A percentile compares a stretch with the other conserved stretches of the same genome.
Conservation (phyloP, 2,888 invertebrate species). For the Euplagia quadripunctaria region DNA sequence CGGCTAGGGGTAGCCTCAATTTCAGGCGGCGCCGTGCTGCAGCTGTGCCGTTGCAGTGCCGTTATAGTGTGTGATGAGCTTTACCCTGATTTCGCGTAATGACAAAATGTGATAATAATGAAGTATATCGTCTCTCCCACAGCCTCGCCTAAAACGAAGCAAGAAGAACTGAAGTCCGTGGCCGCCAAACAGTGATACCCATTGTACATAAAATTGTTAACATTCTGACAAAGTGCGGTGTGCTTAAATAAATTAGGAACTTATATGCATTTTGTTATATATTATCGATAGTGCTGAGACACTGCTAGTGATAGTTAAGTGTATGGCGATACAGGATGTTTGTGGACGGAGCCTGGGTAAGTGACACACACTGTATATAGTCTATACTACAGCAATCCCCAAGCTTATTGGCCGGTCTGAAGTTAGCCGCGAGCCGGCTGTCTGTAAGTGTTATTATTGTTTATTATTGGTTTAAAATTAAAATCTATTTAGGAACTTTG, state of each 20-base stretch:
- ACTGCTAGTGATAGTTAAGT: conserved; percentile 32
- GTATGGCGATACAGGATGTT: conserved; percentile 63
- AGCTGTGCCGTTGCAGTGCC: too few relatives aligned
- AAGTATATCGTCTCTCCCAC: conserved; percentile 31
- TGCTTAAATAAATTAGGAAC: conserved; percentile 46
- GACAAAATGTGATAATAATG: too few relatives aligned
- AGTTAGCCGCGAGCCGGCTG: too few relatives aligned
- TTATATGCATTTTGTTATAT: conserved; percentile 58
- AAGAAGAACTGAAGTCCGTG: conserved; percentile 66
- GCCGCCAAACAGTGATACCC: conserved; percentile 70
- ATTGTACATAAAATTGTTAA: conserved; percentile 37
- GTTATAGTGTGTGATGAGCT: too few relatives aligned
- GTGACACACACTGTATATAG: conserved; percentile 29
- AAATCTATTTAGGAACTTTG: too few relatives aligned
- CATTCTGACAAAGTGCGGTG: conserved; percentile 47
- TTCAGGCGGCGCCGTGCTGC: too few relatives aligned
- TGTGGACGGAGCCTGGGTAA: conserved; percentile 72
- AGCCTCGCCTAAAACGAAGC: conserved; percentile 75
- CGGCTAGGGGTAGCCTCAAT: too few relatives aligned
- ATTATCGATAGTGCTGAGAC: conserved; percentile 36
- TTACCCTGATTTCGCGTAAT: too few relatives aligned
- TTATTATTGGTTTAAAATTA: too few relatives aligned
- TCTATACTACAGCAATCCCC: too few relatives aligned
- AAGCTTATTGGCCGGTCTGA: too few relatives aligned
- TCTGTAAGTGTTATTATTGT: too few relatives aligned